phyloP scores from a whole-genome alignment of 2,797 vertebrate genomes.

The Microctenopoma lineatum region DNA sequence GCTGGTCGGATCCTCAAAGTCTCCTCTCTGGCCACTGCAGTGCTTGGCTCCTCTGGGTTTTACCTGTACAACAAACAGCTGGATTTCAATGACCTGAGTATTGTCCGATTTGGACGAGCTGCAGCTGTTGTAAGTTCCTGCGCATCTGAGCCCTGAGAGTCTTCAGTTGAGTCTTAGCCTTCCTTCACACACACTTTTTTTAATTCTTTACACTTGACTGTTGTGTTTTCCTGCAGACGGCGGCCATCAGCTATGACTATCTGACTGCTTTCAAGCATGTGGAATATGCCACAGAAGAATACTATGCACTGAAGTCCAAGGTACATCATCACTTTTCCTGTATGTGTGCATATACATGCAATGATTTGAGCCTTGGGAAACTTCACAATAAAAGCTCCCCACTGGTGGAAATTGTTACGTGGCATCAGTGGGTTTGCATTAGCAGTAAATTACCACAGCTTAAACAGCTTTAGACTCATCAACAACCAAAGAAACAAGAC shows the following conservation, averaged over 20 bases:
- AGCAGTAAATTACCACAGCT: neutral
- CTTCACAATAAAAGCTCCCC: neutral
- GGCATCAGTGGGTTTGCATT: no score
- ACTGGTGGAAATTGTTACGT: no score
- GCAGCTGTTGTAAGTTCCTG: slow-evolving; percentile 87
- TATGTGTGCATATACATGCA: neutral
- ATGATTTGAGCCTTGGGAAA: neutral
- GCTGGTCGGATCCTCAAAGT: slow-evolving; percentile 86
- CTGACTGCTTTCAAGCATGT: slow-evolving; percentile 88
- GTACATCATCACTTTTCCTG: slow-evolving; percentile 70
- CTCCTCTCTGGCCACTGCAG: slow-evolving; percentile 83
- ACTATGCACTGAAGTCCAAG: slow-evolving; percentile 89
- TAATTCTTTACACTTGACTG: neutral
- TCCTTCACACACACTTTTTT: neutral
- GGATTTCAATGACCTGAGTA: slow-evolving; percentile 91
- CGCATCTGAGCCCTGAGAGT: neutral
- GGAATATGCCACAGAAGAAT: slow-evolving; percentile 87
- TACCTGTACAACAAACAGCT: slow-evolving; percentile 85
- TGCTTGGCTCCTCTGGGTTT: slow-evolving; percentile 87
- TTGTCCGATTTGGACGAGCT: slow-evolving; percentile 92
- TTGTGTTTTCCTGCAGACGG: slow-evolving; percentile 84
- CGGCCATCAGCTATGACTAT: slow-evolving; percentile 92
- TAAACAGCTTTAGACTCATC: neutral
- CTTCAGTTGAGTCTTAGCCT: neutral
- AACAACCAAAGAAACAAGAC: neutral